Evolutionary conservation across 2,797 vertebrate genomes (phyloP).

Genomic region (Thaleichthys pacificus): DNA sequence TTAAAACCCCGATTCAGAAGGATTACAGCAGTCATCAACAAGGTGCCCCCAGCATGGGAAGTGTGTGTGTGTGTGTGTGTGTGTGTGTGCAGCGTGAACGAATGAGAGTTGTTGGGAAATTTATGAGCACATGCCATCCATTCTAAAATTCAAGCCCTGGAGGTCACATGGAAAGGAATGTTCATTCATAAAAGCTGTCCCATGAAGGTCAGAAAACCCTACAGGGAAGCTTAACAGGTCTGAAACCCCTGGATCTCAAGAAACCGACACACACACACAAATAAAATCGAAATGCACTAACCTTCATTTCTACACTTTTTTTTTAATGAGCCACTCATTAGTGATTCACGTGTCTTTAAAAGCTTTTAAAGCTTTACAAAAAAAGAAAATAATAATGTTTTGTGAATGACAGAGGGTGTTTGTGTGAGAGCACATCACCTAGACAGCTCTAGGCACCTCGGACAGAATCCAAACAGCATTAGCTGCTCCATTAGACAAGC

Average conservation of each 20-base stretch:
- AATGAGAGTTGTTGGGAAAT: background rate
- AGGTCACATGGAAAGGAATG: background rate
- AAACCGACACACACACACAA: background rate
- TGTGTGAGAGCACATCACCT: too few relatives aligned
- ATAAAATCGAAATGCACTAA: too few relatives aligned
- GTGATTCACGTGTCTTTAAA: too few relatives aligned
- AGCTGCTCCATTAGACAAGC: too few relatives aligned
- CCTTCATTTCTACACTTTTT: too few relatives aligned
- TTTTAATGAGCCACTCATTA: too few relatives aligned
- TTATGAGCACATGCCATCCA: background rate
- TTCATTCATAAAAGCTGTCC: slow-evolving; percentile 5
- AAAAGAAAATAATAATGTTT: too few relatives aligned
- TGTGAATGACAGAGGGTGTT: too few relatives aligned
- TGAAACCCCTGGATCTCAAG: too few relatives aligned
- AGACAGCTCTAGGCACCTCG: too few relatives aligned
- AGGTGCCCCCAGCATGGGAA: background rate
- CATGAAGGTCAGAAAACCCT: slow-evolving; percentile 1
- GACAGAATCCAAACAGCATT: too few relatives aligned
- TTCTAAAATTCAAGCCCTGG: background rate
- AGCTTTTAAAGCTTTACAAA: too few relatives aligned
- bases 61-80: background rate
- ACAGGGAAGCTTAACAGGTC: background rate
- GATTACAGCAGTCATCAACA: slow-evolving; percentile 37
- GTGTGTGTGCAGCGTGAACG: background rate
- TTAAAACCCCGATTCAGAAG: slow-evolving; percentile 27